A percentile compares a stretch with the other conserved stretches of the same genome.
Conservation (phyloP, 2,888 invertebrate species). For the Brenthis daphne region DNA sequence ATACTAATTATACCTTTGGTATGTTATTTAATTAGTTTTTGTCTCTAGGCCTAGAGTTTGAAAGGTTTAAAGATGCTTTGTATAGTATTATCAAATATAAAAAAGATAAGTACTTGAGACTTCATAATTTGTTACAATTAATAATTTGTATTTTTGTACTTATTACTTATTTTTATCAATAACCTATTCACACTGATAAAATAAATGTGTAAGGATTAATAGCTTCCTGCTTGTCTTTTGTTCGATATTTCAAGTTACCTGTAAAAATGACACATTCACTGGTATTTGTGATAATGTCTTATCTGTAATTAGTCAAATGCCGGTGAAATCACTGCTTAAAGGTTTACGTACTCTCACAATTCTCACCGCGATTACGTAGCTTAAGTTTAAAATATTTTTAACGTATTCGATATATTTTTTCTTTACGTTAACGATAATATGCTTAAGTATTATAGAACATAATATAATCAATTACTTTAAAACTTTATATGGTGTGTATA, state of each 20-base stretch:
- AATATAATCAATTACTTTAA: too few relatives aligned
- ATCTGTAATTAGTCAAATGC: conserved; percentile 60
- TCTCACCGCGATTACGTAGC: conserved; percentile 23
- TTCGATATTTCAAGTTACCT: conserved; percentile 49
- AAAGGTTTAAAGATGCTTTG: background rate
- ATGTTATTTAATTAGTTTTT: conserved; percentile 28
- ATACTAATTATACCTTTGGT: conserved; percentile 36
- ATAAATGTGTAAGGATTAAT: background rate
- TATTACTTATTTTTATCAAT: too few relatives aligned
- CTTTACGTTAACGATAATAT: too few relatives aligned
- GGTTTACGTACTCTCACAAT: conserved; percentile 33
- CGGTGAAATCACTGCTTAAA: conserved; percentile 58
- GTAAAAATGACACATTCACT: conserved; percentile 52
- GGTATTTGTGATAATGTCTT: conserved; percentile 55
- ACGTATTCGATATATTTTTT: too few relatives aligned
- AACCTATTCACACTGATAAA: too few relatives aligned
- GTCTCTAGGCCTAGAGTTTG: background rate
- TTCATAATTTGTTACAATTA: background rate
- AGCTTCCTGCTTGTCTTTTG: conserved; percentile 31
- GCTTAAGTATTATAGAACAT: too few relatives aligned
- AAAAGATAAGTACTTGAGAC: too few relatives aligned
- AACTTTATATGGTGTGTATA: too few relatives aligned
- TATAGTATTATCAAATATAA: too few relatives aligned
- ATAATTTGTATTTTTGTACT: too few relatives aligned
- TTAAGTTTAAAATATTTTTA: background rate